Percentiles rank a stretch among this genome's conserved stretches.
Conservation (phyloP, 2,113 vertebrate species). For the Phoxinus phoxinus region DNA sequence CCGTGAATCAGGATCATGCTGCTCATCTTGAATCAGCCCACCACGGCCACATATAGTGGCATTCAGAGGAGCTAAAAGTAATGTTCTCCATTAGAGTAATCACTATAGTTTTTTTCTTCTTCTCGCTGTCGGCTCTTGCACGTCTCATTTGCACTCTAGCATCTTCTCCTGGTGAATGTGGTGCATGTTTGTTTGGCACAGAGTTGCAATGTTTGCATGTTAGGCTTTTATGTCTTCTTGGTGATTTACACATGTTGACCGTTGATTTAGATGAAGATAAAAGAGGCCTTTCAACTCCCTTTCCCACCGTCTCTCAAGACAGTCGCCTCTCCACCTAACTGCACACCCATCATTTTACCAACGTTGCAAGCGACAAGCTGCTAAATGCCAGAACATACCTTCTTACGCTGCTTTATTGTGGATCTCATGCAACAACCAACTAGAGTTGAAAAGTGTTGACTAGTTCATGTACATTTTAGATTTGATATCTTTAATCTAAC, state of each 20-base stretch:
- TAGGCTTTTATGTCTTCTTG: constrained; percentile 8
- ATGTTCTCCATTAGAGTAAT: neutral
- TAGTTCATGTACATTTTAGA: neutral
- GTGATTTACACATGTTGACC: constrained; percentile 43
- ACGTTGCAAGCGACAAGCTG: neutral
- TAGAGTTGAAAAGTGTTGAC: neutral
- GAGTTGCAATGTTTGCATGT: constrained; percentile 37
- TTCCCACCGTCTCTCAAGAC: neutral
- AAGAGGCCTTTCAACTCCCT: constrained; percentile 47
- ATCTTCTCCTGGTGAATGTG: neutral
- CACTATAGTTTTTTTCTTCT: neutral
- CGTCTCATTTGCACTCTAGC: neutral
- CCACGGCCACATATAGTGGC: neutral
- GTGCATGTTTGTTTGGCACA: constrained; percentile 34
- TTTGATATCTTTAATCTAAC: neutral
- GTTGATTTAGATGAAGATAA: constrained; percentile 52
- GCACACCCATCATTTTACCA: neutral
- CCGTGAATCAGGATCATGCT: constrained; percentile 32
- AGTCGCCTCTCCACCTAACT: neutral
- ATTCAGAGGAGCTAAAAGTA: constrained; percentile 3
- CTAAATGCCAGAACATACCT: neutral
- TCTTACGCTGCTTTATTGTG: neutral
- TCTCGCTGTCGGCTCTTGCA: neutral
- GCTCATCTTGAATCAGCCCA: constrained; percentile 15
- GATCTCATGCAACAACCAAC: neutral